Conservation (phyloP, 2,113 vertebrate genomes). For the Crotalus tigris region DNA sequence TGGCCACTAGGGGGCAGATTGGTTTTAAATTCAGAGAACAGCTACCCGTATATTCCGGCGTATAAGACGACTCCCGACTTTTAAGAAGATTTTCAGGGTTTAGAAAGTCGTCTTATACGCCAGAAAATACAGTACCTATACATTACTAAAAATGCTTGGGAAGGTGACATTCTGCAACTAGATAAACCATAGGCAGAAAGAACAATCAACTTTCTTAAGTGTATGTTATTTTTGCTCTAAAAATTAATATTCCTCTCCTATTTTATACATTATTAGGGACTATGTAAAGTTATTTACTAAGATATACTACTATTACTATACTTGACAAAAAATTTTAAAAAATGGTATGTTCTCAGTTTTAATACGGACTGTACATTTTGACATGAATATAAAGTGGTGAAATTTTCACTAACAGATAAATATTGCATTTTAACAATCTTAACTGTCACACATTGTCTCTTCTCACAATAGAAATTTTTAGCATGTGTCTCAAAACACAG, state of each 20-base stretch:
- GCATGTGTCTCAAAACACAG: not conserved
- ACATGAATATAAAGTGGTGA: not conserved
- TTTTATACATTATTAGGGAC: not conserved
- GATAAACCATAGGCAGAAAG: not conserved
- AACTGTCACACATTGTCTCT: not conserved
- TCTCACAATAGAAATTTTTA: constrained; percentile 6
- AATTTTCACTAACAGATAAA: not conserved
- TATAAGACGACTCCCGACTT: too few species aligned
- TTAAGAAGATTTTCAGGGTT: too few species aligned
- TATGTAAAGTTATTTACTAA: not conserved
- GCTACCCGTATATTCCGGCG: too few species aligned
- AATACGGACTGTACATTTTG: not conserved
- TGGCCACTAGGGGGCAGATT: too few species aligned
- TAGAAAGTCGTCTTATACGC: too few species aligned
- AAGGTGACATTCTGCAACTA: not conserved
- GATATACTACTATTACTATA: not conserved
- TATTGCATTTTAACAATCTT: not conserved
- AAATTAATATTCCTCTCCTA: not conserved
- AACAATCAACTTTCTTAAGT: not conserved
- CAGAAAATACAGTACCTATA: not conserved
- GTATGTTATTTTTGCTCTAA: not conserved
- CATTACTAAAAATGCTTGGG: not conserved
- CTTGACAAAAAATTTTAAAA: not conserved
- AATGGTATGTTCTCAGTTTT: not conserved
- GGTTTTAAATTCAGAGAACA: too few species aligned